A percentile compares a stretch with the other conserved stretches of the same genome.
phyloP scores from a whole-genome alignment of 2,113 vertebrate species.

The Chrysochloris asiatica region DNA sequence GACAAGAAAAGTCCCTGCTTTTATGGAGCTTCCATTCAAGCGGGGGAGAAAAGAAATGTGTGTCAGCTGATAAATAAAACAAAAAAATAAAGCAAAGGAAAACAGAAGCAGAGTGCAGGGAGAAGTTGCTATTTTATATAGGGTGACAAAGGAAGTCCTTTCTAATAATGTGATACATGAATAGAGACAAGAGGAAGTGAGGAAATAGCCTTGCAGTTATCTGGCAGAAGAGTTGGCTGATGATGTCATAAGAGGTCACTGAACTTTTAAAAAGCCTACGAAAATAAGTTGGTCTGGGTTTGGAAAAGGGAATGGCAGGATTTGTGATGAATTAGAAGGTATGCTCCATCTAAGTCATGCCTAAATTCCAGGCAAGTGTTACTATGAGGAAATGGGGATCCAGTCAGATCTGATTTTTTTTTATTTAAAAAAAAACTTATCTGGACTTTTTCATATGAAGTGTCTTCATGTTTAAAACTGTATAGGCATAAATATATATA shows the following conservation, averaged over 20 bases:
- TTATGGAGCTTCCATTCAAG: slow-evolving; percentile 31
- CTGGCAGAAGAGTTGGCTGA: background rate
- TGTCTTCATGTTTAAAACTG: slow-evolving; percentile 2
- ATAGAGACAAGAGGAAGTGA: slow-evolving; percentile 40
- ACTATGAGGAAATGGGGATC: background rate
- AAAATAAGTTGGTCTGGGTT: background rate
- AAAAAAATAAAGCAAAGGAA: slow-evolving; percentile 8
- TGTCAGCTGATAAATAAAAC: background rate
- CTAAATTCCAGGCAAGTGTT: background rate
- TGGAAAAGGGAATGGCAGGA: background rate
- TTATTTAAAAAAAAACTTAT: background rate
- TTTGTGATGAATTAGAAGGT: background rate
- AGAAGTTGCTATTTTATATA: slow-evolving; percentile 16
- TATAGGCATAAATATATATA: background rate
- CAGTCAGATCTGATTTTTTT: background rate
- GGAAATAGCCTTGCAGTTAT: slow-evolving; percentile 34
- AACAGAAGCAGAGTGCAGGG: background rate
- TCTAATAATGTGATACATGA: slow-evolving; percentile 34
- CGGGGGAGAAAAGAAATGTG: background rate
- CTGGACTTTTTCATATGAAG: slow-evolving; percentile 19
- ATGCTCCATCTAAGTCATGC: background rate
- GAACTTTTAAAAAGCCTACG: background rate
- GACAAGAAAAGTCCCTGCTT: background rate
- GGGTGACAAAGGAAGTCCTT: background rate
- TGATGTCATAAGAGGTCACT: background rate